Percentiles rank a stretch among this genome's conserved stretches.
Evolutionary conservation across 64 coral and sea anemone genomes (phyloP).

Genomic region (Actinia tenebrosa): DNA sequence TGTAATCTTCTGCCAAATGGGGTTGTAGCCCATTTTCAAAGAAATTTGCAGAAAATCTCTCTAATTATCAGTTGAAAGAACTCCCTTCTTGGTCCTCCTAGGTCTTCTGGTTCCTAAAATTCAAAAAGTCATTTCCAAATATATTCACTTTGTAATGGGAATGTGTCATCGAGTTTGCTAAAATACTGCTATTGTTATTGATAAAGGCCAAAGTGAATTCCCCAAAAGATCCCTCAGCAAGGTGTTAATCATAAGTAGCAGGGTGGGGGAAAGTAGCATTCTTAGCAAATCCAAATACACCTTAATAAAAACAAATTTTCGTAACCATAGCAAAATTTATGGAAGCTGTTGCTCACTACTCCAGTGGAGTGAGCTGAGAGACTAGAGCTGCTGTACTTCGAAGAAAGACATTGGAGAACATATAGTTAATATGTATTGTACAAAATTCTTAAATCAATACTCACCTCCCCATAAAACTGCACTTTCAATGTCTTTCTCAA

Average conservation of each 20-base stretch:
- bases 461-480: slow-evolving; percentile 52
- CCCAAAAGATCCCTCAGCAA: too few relatives aligned
- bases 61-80: slow-evolving; percentile 30
- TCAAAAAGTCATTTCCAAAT: background rate
- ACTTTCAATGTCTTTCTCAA: slow-evolving; percentile 38
- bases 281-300: background rate
- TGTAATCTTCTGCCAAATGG: slow-evolving; percentile 29
- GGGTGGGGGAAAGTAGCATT: background rate
- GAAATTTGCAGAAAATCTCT: slow-evolving; percentile 23
- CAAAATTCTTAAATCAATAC: background rate
- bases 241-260: too few relatives aligned
- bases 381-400: too few relatives aligned
- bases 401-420: too few relatives aligned
- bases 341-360: too few relatives aligned
- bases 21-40: slow-evolving; percentile 41
- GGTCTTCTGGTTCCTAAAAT: slow-evolving; percentile 39
- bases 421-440: background rate
- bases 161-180: background rate
- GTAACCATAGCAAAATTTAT: background rate
- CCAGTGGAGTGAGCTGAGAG: too few relatives aligned
- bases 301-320: background rate
- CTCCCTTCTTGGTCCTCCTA: slow-evolving; percentile 42
- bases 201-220: slow-evolving; percentile 5
- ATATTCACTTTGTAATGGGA: too few relatives aligned
- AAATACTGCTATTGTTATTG: background rate